Evolutionary conservation across 2,113 vertebrate genomes (phyloP), one percentile per base, ranked within the genome.

Genomic region (Pristiophorus japonicus): DNA sequence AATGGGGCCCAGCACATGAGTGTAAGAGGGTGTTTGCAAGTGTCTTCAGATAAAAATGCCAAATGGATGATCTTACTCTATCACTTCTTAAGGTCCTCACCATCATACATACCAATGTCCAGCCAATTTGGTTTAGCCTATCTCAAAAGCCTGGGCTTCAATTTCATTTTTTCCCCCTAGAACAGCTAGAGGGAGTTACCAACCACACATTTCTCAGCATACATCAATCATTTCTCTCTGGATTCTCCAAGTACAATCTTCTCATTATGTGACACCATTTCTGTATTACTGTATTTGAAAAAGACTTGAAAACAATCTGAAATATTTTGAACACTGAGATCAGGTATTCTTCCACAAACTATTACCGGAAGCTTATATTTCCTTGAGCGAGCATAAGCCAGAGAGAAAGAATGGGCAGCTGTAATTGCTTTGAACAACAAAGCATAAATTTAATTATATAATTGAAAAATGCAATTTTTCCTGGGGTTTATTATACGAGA

Each of bases 381-480:
- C 85, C 55, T 14, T 91, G 88, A 63, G 30, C 12, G 30, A n/a
- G 55, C 88, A 91, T 42, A 63, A 63, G 59, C 63, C 88, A 91
- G 59, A 42, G 59, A 63, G 38, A 91, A 91, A 63, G 59, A 91
- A 38, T 91, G 88, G 34, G 34, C 34, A 91, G 30, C 88, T 91
- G 88, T 91, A 91, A 91, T 63, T 91, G 55, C 55, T 63, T 63
- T 91, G 55, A 91, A 18, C 55, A 63, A 62, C 59, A 63, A 91
- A 38, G n/a, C 59, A 91, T 63, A 34, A 91, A n/a, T 91, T 91
- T 91, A 91, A 38, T 91, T 22, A 91, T 20, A 6, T 91, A 62
- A 63, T 42, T 63, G 88, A 91, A 91, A 91, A 91, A 91, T 91
- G 88, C 20, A 91, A 3, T 91, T 90, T 90, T 90, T 59, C 51